Percentiles rank a stretch among this genome's conserved stretches.
phyloP scores from a whole-genome alignment of 2,113 vertebrate genomes.

The Furnarius figulus region DNA sequence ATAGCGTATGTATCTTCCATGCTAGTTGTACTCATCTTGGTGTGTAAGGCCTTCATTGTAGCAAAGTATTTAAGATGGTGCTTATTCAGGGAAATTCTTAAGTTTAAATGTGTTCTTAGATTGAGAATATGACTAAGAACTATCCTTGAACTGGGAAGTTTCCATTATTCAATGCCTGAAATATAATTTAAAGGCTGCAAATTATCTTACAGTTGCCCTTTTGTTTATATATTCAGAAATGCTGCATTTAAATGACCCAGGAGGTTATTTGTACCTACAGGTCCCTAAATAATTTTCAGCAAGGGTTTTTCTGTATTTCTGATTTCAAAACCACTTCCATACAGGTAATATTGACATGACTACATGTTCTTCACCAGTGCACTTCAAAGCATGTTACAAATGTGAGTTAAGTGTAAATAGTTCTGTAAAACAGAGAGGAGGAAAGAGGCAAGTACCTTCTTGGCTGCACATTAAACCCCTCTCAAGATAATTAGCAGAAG shows the following conservation, averaged over 20 bases:
- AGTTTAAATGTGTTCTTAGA: not conserved
- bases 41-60: not conserved
- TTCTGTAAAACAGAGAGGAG: not conserved
- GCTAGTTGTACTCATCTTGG: not conserved
- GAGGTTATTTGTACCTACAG: not conserved
- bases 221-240: not conserved
- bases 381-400: not conserved
- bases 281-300: not conserved
- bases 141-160: not conserved
- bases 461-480: not conserved
- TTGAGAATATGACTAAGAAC: not conserved
- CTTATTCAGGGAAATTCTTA: not conserved
- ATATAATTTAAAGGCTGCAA: not conserved
- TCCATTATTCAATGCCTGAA: not conserved
- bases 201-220: not conserved
- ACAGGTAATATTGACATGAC: not conserved
- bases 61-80: not conserved
- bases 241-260: not conserved
- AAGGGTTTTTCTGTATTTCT: not conserved
- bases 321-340: not conserved
- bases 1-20: not conserved
- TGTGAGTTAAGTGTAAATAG: not conserved
- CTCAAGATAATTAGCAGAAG: not conserved
- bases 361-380: not conserved
- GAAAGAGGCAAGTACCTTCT: not conserved